Conservation (phyloP, 2,888 invertebrate genomes). For the Dryomyza anilis region DNA sequence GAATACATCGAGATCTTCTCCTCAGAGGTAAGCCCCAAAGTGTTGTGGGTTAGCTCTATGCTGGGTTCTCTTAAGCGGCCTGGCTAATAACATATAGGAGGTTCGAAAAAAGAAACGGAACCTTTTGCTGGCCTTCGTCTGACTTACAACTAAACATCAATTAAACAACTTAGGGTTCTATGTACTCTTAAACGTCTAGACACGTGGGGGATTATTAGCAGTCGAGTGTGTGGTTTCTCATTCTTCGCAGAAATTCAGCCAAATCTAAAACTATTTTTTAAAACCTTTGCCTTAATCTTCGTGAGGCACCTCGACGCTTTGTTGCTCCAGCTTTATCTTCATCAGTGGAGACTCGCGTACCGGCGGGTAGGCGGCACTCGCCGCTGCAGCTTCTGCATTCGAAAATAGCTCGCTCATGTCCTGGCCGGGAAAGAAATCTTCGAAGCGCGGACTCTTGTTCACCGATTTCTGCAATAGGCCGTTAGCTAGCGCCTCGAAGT, state of each 20-base stretch:
- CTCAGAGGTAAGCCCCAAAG: constrained; percentile 50
- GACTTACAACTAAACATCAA: constrained; percentile 30
- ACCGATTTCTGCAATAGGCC: constrained; percentile 57
- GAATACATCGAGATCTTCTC: constrained; percentile 53
- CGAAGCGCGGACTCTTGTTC: constrained; percentile 57
- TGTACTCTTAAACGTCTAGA: constrained; percentile 37
- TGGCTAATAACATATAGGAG: not conserved
- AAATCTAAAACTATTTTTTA: too few relatives aligned
- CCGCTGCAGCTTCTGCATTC: constrained; percentile 42
- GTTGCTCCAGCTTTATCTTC: constrained; percentile 58
- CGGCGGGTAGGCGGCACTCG: constrained; percentile 42
- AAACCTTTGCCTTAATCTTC: constrained; percentile 55
- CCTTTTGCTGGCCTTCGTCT: constrained; percentile 26
- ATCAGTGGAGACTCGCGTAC: constrained; percentile 53
- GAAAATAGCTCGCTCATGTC: constrained; percentile 55
- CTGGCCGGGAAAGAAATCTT: constrained; percentile 56
- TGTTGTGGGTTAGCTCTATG: too few relatives aligned
- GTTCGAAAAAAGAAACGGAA: not conserved
- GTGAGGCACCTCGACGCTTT: constrained; percentile 55
- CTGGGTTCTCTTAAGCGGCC: too few relatives aligned
- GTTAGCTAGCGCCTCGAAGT: constrained; percentile 57
- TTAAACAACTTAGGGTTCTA: constrained; percentile 24
- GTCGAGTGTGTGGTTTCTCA: constrained; percentile 39
- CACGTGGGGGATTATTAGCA: constrained; percentile 58
- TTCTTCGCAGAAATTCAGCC: constrained; percentile 12